These are phyloP conservation scores for Acanthisitta chloris DNA, from an alignment of 2,113 vertebrate genomes.

Conservation along the genomic window DNA sequence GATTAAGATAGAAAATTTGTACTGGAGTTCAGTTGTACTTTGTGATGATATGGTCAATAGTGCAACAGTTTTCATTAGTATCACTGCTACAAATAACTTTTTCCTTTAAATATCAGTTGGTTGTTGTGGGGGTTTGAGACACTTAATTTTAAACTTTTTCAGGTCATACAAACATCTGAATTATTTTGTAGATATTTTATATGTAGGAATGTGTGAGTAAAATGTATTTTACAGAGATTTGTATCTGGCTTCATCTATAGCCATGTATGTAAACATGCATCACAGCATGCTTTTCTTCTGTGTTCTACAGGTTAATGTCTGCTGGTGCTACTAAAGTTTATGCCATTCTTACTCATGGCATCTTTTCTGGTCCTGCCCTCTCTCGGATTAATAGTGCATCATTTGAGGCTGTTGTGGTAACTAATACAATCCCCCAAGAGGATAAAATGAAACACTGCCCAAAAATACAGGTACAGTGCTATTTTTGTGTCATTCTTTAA, in stretches of 20 bases:
- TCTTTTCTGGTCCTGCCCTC: conserved; percentile 94
- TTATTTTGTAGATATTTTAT: background rate
- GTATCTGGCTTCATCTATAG: background rate
- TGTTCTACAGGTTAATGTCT: conserved; percentile 80
- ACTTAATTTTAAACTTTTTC: background rate
- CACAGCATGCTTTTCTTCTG: background rate
- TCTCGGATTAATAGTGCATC: conserved; percentile 91
- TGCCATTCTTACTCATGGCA: conserved; percentile 94
- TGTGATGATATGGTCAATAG: background rate
- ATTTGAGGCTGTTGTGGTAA: conserved; percentile 94
- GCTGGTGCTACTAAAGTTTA: conserved; percentile 92
- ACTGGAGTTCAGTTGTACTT: background rate
- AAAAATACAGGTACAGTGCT: conserved; percentile 87
- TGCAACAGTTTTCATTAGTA: background rate
- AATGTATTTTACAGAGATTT: background rate
- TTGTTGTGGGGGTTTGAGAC: background rate
- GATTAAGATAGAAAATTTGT: background rate
- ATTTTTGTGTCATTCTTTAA: background rate
- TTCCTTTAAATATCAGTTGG: background rate
- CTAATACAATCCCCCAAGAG: conserved; percentile 95
- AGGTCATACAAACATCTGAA: background rate
- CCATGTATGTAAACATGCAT: background rate
- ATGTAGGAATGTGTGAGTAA: background rate
- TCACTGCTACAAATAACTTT: background rate
- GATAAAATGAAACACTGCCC: conserved; percentile 94